A percentile compares a stretch with the other conserved stretches of the same genome.
Evolutionary conservation across 2,113 vertebrate species (phyloP).

Genomic region (Columbina picui): DNA sequence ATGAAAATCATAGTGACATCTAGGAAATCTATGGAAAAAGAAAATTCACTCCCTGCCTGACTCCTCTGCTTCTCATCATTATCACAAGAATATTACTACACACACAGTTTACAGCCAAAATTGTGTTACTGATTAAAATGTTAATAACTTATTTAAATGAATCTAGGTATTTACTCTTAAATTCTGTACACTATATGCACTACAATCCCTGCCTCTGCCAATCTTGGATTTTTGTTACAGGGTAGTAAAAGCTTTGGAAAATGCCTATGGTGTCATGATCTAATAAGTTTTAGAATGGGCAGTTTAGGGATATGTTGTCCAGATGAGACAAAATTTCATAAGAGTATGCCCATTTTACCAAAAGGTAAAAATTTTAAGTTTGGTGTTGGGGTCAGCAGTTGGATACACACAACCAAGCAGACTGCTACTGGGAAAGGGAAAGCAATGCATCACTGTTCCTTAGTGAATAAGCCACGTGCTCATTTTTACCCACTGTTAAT

Average conservation of each 20-base stretch:
- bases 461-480: background rate
- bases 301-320: background rate
- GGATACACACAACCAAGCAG: background rate
- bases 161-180: fast-evolving
- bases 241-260: background rate
- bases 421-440: background rate
- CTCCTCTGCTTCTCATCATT: background rate
- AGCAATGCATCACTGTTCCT: background rate
- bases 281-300: background rate
- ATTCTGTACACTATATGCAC: background rate
- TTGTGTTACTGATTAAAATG: background rate
- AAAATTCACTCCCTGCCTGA: background rate
- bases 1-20: background rate
- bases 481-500: background rate
- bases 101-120: background rate
- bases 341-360: background rate
- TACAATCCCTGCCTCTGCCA: background rate
- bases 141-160: background rate
- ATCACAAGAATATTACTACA: background rate
- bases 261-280: background rate
- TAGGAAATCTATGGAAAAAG: background rate
- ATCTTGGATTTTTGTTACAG: background rate
- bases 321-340: background rate
- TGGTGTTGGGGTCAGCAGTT: background rate
- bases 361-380: background rate